A percentile compares a stretch with the other conserved stretches of the same genome.
Evolutionary conservation across 2,797 vertebrate genomes (phyloP).

Genomic region (Schizothorax lantsangensis): DNA sequence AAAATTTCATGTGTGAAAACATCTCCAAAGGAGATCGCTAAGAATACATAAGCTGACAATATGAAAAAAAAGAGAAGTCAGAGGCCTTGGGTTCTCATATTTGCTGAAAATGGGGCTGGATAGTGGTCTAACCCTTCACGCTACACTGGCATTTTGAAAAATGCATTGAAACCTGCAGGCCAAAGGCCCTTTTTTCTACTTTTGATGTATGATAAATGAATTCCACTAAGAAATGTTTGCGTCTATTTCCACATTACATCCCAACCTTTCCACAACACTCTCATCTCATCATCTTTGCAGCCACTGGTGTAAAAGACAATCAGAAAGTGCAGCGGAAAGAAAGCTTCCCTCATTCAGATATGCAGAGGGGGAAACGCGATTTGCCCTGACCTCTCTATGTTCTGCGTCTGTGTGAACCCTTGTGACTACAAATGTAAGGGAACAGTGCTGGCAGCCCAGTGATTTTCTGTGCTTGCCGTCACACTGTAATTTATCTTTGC

Average conservation of each 20-base stretch:
- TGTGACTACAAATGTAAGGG: conserved; percentile 31
- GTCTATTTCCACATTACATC: conserved; percentile 34
- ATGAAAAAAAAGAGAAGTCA: conserved; percentile 34
- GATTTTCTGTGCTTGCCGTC: conserved; percentile 19
- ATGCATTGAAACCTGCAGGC: conserved; percentile 10
- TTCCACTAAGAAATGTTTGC: conserved; percentile 33
- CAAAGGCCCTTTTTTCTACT: conserved; percentile 31
- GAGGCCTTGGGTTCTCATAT: conserved; percentile 43
- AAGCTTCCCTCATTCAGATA: neutral
- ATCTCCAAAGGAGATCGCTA: conserved; percentile 32
- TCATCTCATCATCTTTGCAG: conserved; percentile 17
- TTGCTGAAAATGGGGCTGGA: conserved; percentile 37
- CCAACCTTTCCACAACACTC: conserved; percentile 34
- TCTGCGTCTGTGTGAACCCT: neutral
- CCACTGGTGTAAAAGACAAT: conserved; percentile 38
- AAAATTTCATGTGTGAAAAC: conserved; percentile 44
- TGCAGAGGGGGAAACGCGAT: neutral
- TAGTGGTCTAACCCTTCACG: conserved; percentile 28
- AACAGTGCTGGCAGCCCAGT: neutral
- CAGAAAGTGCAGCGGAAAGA: neutral
- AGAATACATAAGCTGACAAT: conserved; percentile 43
- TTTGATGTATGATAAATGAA: conserved; percentile 53
- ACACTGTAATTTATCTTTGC: conserved; percentile 47
- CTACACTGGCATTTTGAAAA: conserved; percentile 46
- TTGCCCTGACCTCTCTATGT: conserved; percentile 31